These are phyloP conservation scores for Pseudonaja textilis DNA, from an alignment of 2,113 vertebrate genomes.

Conservation along the genomic window DNA sequence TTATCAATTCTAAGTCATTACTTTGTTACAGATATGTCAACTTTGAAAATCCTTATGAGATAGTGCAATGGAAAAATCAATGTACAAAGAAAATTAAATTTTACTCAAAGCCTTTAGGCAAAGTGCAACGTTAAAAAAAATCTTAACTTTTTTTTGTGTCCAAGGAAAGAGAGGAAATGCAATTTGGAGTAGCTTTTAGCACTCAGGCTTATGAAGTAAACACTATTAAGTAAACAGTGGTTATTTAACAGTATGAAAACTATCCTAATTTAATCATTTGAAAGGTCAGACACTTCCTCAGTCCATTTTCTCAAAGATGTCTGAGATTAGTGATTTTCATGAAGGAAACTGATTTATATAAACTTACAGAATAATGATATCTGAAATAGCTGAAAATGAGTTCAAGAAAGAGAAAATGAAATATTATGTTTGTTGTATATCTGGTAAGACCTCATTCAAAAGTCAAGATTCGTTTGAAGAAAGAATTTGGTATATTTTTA, in stretches of 20 bases:
- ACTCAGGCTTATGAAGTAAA: constrained; percentile 69
- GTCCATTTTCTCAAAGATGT: constrained; percentile 69
- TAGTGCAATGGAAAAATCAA: constrained; percentile 91
- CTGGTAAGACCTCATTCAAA: constrained; percentile 68
- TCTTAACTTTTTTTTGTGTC: constrained; percentile 87
- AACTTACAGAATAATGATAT: constrained; percentile 71
- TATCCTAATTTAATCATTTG: constrained; percentile 84
- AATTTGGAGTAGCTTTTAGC: constrained; percentile 77
- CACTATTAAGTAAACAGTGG: constrained; percentile 69
- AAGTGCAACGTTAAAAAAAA: constrained; percentile 91
- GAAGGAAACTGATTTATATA: constrained; percentile 67
- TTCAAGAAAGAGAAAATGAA: constrained; percentile 72
- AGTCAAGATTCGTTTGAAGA: constrained; percentile 63
- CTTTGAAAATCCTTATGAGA: constrained; percentile 76
- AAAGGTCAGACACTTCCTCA: constrained; percentile 84
- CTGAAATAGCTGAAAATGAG: constrained; percentile 62
- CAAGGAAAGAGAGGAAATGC: constrained; percentile 75
- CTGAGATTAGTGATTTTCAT: constrained; percentile 79
- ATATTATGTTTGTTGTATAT: constrained; percentile 73
- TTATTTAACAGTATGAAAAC: constrained; percentile 85
- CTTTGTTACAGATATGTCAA: constrained; percentile 26
- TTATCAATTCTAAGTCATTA: constrained; percentile 69
- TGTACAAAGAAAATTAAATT: constrained; percentile 97
- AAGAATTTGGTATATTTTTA: constrained; percentile 49
- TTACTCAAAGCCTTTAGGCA: constrained; percentile 93